These are phyloP conservation scores for Perithous albicinctus DNA, from an alignment of 2,888 invertebrate genomes.

Conservation along the genomic window DNA sequence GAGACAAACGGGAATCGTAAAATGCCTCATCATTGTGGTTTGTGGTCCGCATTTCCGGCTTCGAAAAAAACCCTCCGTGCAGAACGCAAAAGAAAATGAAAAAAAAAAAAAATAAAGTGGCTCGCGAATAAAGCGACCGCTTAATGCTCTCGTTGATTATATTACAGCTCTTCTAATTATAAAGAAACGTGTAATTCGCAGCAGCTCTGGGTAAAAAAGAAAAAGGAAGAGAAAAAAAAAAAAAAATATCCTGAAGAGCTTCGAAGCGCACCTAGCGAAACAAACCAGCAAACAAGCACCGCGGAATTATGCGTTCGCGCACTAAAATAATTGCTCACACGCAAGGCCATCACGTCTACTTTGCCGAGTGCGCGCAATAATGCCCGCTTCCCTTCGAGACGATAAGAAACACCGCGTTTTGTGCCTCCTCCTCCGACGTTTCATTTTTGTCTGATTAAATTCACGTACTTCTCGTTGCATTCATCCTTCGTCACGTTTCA, in stretches of 20 bases:
- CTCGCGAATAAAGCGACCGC: constrained; percentile 16
- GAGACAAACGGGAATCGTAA: background rate
- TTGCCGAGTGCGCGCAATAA: too few species aligned
- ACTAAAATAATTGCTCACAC: constrained; percentile 65
- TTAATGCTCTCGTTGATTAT: constrained; percentile 16
- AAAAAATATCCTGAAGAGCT: too few species aligned
- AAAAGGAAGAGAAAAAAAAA: too few species aligned
- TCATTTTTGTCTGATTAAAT: constrained; percentile 14
- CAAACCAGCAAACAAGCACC: constrained; percentile 41
- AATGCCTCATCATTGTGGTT: constrained; percentile 1
- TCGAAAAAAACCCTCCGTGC: background rate
- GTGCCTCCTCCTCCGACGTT: background rate
- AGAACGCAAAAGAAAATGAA: constrained; percentile 33
- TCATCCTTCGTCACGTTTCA: constrained; percentile 31
- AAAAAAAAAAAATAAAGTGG: too few species aligned
- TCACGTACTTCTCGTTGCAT: background rate
- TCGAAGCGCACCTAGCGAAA: constrained; percentile 44
- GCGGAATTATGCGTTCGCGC: constrained; percentile 54
- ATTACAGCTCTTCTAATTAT: constrained; percentile 53
- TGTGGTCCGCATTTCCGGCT: background rate
- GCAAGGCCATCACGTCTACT: too few species aligned
- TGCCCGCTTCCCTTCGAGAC: constrained; percentile 1
- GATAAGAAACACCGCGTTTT: constrained; percentile 35
- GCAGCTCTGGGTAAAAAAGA: too few species aligned
- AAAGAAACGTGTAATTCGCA: constrained; percentile 51